A percentile compares a stretch with the other conserved stretches of the same genome.
Evolutionary conservation across 2,797 vertebrate species (phyloP).

Genomic region (Columba guinea): DNA sequence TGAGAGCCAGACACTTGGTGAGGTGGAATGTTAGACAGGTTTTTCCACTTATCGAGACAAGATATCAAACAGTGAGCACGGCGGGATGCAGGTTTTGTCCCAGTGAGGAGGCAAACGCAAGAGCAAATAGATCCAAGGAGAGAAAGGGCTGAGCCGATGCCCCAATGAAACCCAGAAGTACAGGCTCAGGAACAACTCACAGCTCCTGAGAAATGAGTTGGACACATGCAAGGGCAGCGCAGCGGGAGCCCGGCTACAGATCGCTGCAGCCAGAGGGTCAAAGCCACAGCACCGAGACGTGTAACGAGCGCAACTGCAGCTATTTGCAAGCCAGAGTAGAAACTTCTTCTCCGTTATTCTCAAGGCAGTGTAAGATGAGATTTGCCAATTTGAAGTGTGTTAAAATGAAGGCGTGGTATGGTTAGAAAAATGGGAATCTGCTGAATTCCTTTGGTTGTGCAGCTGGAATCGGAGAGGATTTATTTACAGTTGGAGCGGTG

Average conservation of each 20-base stretch:
- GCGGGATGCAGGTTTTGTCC: not conserved
- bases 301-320: not conserved
- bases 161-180: not conserved
- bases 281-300: constrained; percentile 20
- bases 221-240: not conserved
- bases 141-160: not conserved
- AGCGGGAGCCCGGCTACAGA: not conserved
- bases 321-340: not conserved
- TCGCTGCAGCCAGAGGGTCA: not conserved
- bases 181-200: not conserved
- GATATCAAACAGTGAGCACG: not conserved
- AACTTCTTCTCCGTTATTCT: not conserved
- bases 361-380: not conserved
- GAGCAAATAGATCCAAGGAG: not conserved
- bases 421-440: constrained; percentile 10
- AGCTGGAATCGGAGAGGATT: not conserved
- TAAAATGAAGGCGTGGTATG: not conserved
- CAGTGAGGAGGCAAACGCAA: constrained; percentile 15
- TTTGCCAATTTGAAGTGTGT: not conserved
- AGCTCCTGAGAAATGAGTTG: not conserved
- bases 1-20: not conserved
- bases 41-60: not conserved
- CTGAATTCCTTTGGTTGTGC: not conserved
- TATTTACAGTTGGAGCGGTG: not conserved
- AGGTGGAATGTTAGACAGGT: not conserved